Evolutionary conservation across 2,888 invertebrate genomes (phyloP), one percentile per base, ranked within the genome.

Genomic region (Prosopocoilus inquinatus): DNA sequence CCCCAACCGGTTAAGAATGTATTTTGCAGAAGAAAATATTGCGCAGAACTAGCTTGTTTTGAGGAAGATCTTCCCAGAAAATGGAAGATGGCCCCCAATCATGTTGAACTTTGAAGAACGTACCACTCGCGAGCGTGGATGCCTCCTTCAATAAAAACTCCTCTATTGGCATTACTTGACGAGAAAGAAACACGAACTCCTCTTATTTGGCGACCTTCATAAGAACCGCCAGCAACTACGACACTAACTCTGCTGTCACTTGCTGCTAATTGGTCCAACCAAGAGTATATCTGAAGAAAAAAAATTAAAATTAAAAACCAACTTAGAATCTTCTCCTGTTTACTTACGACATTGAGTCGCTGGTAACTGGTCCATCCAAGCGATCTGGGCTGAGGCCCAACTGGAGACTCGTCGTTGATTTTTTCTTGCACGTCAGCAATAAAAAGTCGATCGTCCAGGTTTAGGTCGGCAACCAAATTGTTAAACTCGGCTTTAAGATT

Each of bases 121-220:
- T 65, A 75, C 76, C 76, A 76, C 72, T 76, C 76, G 47, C 75
- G 67, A 8, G 75, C 74, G 54, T 77, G 76, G 39, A 76, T 76
- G 47, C 85, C 86, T 32, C 69, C 82, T 77, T 88, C 88, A 9
- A 87, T 79, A 73, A 87, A 85, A 9, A 84, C 82, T 12, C 79
- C 80, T 55, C 82, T 78, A 72, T 84, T 76, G 63, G 79, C 74
- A 75, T 84, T 78, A 62, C 80, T 73, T 1, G 69, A 3, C 72
- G 65, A 64, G 72, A 35, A 74, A 52, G 64, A 74, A 1, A 83
- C 75, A 64, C 78, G 80, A 0, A 83, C 79, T 34, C 86, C 87
- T 49, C 80, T 79, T 35, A 88, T 82, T 0, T 76, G 69, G 45
- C 86, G 80, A 0, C 82, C 82, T 75, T 89, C 84, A 50, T 77